These are phyloP conservation scores for Pocillopora damicornis DNA, from an alignment of 64 coral and sea anemone genomes.

Conservation along the genomic window DNA sequence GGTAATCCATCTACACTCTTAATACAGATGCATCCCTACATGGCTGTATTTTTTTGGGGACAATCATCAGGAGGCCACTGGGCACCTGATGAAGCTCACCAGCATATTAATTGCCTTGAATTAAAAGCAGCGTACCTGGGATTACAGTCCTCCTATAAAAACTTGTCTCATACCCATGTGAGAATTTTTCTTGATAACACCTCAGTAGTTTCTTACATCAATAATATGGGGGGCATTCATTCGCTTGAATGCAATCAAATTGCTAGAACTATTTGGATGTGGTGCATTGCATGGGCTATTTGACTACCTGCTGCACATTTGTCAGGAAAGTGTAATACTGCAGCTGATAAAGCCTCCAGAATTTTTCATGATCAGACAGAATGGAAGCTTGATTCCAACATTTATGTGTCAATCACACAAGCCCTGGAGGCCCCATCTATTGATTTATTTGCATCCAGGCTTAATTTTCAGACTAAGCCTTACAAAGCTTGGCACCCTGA, in stretches of 20 bases:
- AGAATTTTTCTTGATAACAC: slow-evolving; percentile 20
- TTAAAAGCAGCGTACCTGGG: slow-evolving; percentile 41
- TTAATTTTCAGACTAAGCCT: slow-evolving; percentile 46
- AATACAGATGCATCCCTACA: slow-evolving; percentile 38
- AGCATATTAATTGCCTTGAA: slow-evolving; percentile 50
- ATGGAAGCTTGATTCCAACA: slow-evolving; percentile 30
- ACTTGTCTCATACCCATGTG: slow-evolving; percentile 15
- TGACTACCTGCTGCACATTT: slow-evolving; percentile 34
- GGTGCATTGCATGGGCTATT: slow-evolving; percentile 14
- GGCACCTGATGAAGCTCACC: slow-evolving; percentile 16
- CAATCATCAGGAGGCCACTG: slow-evolving; percentile 22
- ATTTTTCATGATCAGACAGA: slow-evolving; percentile 43
- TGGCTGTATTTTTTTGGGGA: slow-evolving; percentile 20
- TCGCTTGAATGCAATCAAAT: slow-evolving; percentile 28
- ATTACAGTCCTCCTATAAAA: slow-evolving; percentile 38
- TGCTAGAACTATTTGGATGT: slow-evolving; percentile 39
- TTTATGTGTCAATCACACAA: slow-evolving; percentile 33
- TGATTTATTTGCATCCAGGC: slow-evolving; percentile 57
- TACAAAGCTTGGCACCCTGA: slow-evolving; percentile 61
- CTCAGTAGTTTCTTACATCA: slow-evolving; percentile 27
- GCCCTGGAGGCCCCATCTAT: slow-evolving; percentile 29
- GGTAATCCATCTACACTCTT: slow-evolving; percentile 11
- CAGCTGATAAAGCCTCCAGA: slow-evolving; percentile 47
- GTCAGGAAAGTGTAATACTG: slow-evolving; percentile 23
- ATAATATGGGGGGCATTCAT: slow-evolving; percentile 50